These are phyloP conservation scores for Colletes gigas DNA, from an alignment of 1,140 invertebrate species.

Conservation along the genomic window DNA sequence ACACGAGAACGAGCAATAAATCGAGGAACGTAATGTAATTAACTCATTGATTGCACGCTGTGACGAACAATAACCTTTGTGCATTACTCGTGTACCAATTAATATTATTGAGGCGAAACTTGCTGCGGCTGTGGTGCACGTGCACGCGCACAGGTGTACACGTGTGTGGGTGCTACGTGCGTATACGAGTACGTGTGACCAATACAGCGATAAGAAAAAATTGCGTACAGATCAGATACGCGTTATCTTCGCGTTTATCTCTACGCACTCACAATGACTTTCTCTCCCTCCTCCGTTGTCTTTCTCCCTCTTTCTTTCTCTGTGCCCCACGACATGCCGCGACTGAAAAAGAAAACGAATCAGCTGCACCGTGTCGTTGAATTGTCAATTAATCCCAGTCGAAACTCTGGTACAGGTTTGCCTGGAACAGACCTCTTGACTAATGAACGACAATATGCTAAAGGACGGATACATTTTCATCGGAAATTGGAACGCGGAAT, in stretches of 20 bases:
- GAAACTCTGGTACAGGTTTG: conserved; percentile 3
- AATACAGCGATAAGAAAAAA: conserved; percentile 43
- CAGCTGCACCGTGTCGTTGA: conserved; percentile 25
- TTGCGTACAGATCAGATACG: conserved; percentile 56
- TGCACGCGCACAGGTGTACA: not conserved
- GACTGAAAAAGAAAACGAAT: conserved; percentile 5
- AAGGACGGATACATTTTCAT: not conserved
- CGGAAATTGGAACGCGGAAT: not conserved
- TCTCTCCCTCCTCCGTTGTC: conserved; percentile 16
- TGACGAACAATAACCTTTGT: conserved; percentile 56
- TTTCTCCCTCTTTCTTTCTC: not conserved
- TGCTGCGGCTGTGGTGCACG: not conserved
- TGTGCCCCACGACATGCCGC: not conserved
- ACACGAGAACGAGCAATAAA: not conserved
- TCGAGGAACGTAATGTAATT: conserved; percentile 42
- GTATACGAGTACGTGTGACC: conserved; percentile 21
- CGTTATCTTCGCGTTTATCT: conserved; percentile 57
- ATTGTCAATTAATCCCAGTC: conserved; percentile 38
- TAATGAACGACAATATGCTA: conserved; percentile 5
- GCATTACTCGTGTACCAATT: conserved; percentile 58
- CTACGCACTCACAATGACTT: conserved; percentile 43
- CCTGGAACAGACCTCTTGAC: not conserved
- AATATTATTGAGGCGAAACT: conserved; percentile 55
- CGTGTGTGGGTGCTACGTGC: conserved; percentile 9
- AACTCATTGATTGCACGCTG: conserved; percentile 55